A percentile compares a stretch with the other conserved stretches of the same genome.
Conservation (phyloP, 1,140 invertebrate genomes). For the Drosophila pallidifrons region DNA sequence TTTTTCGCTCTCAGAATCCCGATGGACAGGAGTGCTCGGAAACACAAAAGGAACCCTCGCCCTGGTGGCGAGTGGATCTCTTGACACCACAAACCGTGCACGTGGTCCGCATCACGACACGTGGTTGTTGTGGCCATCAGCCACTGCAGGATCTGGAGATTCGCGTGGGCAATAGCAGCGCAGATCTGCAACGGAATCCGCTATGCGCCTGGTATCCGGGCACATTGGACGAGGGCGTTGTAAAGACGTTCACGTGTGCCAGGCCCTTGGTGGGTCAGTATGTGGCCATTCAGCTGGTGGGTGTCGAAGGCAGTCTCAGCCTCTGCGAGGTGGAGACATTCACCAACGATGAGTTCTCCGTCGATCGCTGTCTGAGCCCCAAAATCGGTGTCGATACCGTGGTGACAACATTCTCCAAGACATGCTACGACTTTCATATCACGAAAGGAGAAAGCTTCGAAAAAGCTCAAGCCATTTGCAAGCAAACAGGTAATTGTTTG, state of each 20-base stretch:
- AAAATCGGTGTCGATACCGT: constrained; percentile 90
- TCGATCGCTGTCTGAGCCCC: constrained; percentile 90
- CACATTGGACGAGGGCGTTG: constrained; percentile 95
- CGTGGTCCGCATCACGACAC: constrained; percentile 93
- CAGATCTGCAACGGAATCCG: constrained; percentile 93
- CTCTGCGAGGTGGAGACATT: constrained; percentile 97
- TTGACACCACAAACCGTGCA: constrained; percentile 93
- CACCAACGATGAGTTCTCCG: constrained; percentile 94
- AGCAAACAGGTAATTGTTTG: constrained; percentile 86
- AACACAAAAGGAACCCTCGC: constrained; percentile 94
- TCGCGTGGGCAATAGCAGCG: constrained; percentile 95
- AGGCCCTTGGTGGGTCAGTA: constrained; percentile 93
- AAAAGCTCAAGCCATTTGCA: constrained; percentile 91
- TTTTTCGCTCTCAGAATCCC: constrained; percentile 88
- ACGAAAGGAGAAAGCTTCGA: constrained; percentile 92
- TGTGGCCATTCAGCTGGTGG: constrained; percentile 95
- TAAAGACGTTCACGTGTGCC: constrained; percentile 95
- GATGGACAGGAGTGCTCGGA: constrained; percentile 95
- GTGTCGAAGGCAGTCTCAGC: constrained; percentile 94
- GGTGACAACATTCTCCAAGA: constrained; percentile 92
- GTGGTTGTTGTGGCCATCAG: constrained; percentile 94
- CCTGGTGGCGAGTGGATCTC: constrained; percentile 96
- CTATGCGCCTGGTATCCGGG: constrained; percentile 97
- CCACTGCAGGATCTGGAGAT: constrained; percentile 96
- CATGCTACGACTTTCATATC: constrained; percentile 95